These are phyloP conservation scores for Leguminivora glycinivorella DNA, from an alignment of 1,140 invertebrate species.

Conservation along the genomic window DNA sequence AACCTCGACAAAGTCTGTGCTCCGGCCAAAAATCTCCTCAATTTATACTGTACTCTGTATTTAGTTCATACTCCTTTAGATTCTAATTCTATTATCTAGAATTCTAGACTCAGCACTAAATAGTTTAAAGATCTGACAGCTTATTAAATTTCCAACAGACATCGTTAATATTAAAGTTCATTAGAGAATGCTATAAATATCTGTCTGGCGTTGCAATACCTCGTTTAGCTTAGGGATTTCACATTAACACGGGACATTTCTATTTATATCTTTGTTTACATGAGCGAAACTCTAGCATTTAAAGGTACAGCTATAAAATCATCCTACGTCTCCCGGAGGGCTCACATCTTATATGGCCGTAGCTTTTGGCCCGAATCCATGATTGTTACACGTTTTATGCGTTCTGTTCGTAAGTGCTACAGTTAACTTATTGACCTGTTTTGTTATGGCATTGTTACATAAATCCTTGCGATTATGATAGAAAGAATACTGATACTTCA, in stretches of 20 bases:
- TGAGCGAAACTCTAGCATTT: neutral
- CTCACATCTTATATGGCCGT: neutral
- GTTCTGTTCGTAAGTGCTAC: neutral
- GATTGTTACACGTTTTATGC: neutral
- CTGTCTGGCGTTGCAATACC: neutral
- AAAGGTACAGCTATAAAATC: neutral
- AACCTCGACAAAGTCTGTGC: neutral
- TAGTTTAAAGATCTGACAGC: neutral
- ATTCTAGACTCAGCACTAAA: neutral
- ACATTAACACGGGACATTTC: neutral
- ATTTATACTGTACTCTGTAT: neutral
- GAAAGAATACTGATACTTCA: no score
- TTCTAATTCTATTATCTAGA: neutral
- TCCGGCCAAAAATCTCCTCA: neutral
- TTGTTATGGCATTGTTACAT: neutral
- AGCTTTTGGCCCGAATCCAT: slow-evolving; percentile 6
- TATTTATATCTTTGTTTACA: slow-evolving; percentile 15
- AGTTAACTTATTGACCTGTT: neutral
- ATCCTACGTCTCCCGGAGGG: neutral
- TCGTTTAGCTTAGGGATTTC: neutral
- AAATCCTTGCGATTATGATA: neutral
- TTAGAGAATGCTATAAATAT: slow-evolving; percentile 2
- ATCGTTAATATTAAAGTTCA: neutral
- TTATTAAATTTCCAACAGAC: slow-evolving; percentile 3
- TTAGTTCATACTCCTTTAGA: neutral